Base-by-base conservation (phyloP, 2,888 invertebrate genomes). In the Parnassius apollo region DNA sequence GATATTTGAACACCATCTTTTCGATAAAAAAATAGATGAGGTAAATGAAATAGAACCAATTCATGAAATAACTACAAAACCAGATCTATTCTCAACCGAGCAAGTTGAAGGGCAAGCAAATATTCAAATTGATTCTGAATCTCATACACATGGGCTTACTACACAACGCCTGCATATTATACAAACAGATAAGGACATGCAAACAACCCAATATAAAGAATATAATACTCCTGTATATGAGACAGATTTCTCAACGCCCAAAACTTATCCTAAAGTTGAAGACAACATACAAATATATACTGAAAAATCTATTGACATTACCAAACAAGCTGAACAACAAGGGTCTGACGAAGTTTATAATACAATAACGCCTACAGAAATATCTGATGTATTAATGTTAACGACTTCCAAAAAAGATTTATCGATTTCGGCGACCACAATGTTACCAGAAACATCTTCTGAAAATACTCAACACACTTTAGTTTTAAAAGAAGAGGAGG, bases 31-130 rank as follows among this genome's bases (percentile, higher is more conserved):
- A 22, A 42, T 25, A 8, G n/a, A 52, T 25, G n/a, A 52, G 12
- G 48, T 57, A 52, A 51, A 52, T 52, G 51, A n/a, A n/a, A 46
- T 11, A 7, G 60, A 54, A 48, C 13, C 59, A 42, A 13, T 42
- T 57, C 13, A 50, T n/a, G 62, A 64, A 42, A 54, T 44, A 12
- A 51, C 65, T 35, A 25, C 46, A 22, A 50, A 57, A 58, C 25
- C 48, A 18, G 63, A 64, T 4, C 44, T 9, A 45, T 13, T 18
- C 35, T 57, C 42, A 35, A 51, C 51, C 1, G 12, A 42, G 10
- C 11, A 10, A 25, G 22, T 44, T 11, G 57, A 58, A 46, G 46
- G n/a, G 1, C 9, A 44, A 10, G 9, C 44, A 44, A 2, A 11
- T 10, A 46, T 46, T 12, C 46, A 46, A 12, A 48, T 18, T 48